Base-by-base conservation (phyloP, 2,797 vertebrate genomes). In the Craterocephalus amniculus region DNA sequence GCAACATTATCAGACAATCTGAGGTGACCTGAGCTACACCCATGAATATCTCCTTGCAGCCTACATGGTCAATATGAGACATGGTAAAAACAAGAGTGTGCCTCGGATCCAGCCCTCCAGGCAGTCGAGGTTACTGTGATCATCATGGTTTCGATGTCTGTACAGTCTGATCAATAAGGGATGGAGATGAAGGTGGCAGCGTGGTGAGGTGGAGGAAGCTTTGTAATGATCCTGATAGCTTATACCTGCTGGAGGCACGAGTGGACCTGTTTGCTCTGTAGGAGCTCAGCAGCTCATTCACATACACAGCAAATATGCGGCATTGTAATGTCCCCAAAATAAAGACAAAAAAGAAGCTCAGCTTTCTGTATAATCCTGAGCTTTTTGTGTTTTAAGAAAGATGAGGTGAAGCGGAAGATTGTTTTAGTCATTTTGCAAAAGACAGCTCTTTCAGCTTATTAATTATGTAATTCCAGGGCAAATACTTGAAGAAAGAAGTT, bases 71-170 rank as follows among this genome's bases (percentile, higher is more conserved):
- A 70, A 84, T 79, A 63, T 38, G 51, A 87, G 24, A 76, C 66
- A 22, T 40, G 26, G 59, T 62, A 55, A 66, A 85, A 74, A 43
- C 58, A 56, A 58, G 63, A 60, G 36, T 2, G 72, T 16, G 79
- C 65, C 65, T 76, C 56, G 29, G 52, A 79, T 65, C 68, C 77
- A 61, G 60, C 56, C 57, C 67, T 76, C 66, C 77, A 80, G 78
- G 75, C 13, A 26, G 63, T 8, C 58, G 78, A 64, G 69, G 79
- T 73, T 69, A 71, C 79, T 72, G 79, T 70, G 81, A 90, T 88
- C 84, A 83, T 72, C 83, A 83, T 86, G 83, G 86, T 88, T 89
- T 86, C 85, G 65, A 81, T 61, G 86, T 83, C 76, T 67, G 75
- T 78, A 58, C 59, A 31, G 59, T 11, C 59, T 74, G 77, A 91